Evolutionary conservation across 2,113 vertebrate genomes (phyloP).

Genomic region (Solenodon paradoxus): DNA sequence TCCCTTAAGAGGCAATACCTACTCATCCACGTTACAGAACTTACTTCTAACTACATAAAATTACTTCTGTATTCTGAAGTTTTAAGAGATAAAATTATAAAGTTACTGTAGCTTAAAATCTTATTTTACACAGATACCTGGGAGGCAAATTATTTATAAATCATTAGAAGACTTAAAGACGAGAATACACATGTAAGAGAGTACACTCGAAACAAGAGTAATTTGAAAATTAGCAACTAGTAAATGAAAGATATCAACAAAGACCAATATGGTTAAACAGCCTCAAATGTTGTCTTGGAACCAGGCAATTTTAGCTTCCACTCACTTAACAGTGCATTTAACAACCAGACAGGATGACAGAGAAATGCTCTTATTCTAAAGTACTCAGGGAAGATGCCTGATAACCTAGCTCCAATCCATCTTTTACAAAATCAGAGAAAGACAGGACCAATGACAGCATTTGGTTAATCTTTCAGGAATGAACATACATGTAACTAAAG

Average conservation of each 20-base stretch:
- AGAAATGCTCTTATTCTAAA: background rate
- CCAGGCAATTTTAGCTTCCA: background rate
- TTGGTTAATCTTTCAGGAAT: background rate
- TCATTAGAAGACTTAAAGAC: background rate
- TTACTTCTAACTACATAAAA: background rate
- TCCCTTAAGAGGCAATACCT: background rate
- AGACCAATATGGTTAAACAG: background rate
- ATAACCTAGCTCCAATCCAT: background rate
- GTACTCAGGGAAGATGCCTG: background rate
- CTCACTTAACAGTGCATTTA: background rate
- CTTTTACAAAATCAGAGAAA: background rate
- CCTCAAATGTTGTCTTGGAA: background rate
- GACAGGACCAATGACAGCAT: background rate
- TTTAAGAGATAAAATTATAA: constrained; percentile 29
- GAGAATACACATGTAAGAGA: background rate
- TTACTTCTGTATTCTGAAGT: background rate
- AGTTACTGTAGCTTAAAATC: background rate
- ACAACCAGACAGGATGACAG: background rate
- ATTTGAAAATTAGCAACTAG: background rate
- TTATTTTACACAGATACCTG: constrained; percentile 18
- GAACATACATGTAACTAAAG: background rate
- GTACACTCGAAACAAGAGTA: background rate
- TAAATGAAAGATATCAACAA: background rate
- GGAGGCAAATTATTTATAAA: constrained; percentile 9
- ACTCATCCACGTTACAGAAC: background rate